Evolutionary conservation across 2,113 vertebrate genomes (phyloP).

Genomic region (Saccopteryx bilineata): DNA sequence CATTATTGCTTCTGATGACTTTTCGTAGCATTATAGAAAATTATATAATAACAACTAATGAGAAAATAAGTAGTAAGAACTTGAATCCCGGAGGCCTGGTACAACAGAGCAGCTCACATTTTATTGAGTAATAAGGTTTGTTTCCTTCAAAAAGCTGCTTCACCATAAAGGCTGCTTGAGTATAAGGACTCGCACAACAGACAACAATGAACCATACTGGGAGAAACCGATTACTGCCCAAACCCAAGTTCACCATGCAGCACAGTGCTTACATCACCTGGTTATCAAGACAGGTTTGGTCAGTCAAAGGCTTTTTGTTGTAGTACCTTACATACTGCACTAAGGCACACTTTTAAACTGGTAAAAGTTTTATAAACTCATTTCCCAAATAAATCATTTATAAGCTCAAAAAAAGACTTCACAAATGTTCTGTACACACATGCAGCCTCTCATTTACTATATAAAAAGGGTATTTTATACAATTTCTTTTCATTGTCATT

Average conservation of each 20-base stretch:
- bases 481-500: constrained; percentile 42
- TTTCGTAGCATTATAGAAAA: constrained; percentile 42
- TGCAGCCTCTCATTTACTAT: constrained; percentile 3
- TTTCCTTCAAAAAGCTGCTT: constrained; percentile 34
- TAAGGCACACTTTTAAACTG: background rate
- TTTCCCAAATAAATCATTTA: constrained; percentile 31
- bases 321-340: background rate
- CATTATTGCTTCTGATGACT: background rate
- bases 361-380: constrained; percentile 41
- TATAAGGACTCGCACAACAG: background rate
- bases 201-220: background rate
- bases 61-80: background rate
- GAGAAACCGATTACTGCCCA: background rate
- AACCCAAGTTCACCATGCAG: background rate
- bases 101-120: background rate
- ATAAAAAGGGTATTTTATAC: background rate
- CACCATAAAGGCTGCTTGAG: background rate
- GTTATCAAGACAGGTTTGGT: background rate
- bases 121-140: background rate
- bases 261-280: background rate
- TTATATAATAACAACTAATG: constrained; percentile 5
- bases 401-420: background rate
- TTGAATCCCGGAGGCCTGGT: background rate
- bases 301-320: background rate
- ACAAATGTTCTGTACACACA: constrained; percentile 30